Evolutionary conservation across 1,140 invertebrate genomes (phyloP).

Genomic region (Drosophila truncata): DNA sequence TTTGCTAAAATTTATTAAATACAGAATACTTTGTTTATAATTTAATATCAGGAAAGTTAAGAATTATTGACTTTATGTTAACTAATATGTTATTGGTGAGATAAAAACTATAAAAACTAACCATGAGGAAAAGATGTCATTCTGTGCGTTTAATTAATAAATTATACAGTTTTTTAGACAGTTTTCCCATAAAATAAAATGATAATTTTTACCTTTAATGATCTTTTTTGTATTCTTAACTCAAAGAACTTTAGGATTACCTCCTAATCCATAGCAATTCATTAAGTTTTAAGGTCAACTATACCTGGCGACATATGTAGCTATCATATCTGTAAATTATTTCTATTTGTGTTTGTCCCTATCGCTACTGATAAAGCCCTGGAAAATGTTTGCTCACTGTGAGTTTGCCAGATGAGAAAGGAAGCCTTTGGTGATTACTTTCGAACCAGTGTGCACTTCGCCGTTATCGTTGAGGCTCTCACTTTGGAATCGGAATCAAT

Average conservation of each 20-base stretch:
- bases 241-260: background rate
- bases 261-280: background rate
- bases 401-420: constrained; percentile 15
- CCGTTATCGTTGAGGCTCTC: constrained; percentile 1
- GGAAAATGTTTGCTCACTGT: constrained; percentile 30
- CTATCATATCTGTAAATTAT: constrained; percentile 26
- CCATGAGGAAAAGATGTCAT: too few species aligned
- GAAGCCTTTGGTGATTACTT: background rate
- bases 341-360: constrained; percentile 21
- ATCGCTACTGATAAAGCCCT: constrained; percentile 20
- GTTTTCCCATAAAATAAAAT: background rate
- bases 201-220: background rate
- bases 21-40: background rate
- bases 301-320: background rate
- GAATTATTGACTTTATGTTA: background rate
- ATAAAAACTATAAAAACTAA: accelerated
- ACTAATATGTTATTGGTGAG: background rate
- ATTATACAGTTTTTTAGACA: background rate
- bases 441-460: constrained; percentile 20
- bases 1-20: too few species aligned
- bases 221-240: background rate
- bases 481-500: constrained; percentile 1
- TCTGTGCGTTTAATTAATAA: background rate
- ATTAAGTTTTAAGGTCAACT: background rate
- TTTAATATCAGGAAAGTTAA: background rate